Evolutionary conservation across 1,140 invertebrate species (phyloP), one percentile per base, ranked within the genome.

Genomic region (Proales similis): DNA sequence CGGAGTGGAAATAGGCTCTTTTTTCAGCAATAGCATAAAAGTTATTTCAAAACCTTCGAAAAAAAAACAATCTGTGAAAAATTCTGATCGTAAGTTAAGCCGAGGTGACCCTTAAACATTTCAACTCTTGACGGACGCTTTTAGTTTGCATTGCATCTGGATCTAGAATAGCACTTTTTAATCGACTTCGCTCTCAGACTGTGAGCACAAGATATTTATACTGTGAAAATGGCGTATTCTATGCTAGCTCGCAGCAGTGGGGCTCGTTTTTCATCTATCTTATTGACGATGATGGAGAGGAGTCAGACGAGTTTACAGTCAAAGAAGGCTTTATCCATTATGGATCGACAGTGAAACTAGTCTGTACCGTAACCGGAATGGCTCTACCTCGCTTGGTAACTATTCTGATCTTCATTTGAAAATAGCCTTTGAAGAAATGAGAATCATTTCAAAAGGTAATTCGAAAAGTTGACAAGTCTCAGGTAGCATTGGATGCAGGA

Each of bases 11-110:
- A 92, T 99, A 70, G 95, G 95, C 33, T 86, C 94, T 42, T 99
- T 99, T 78, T 87, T 94, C 76, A 95, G 91, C 70, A 95, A 96
- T 75, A 80, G 92, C 65, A 99, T 98, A 69, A 99, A 99, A 83
- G 95, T 99, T 48, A 99, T 99, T 71, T 97, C 92, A 36, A 99
- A 99, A 73, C 94, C 95, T 19, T 97, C 92, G 47, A 99, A 99
- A 77, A 99, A 99, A 80, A 99, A 99, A 72, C 95, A 99, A 74
- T 95, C 91, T 27, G 79, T 99, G 48, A 98, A 99, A 75, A 98
- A 97, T 79, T 91, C 93, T 17, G 95, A 99, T 77, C 79, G 51
- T 57, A 57, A 57, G 17, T 51, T 33, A 30, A 24, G 12, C 45
- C 20, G 2, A 17, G 17, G 2, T 57, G 14, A 9, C 19, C n/a